Base-by-base conservation (phyloP, 2,113 vertebrate species). In the Myotis yumanensis region DNA sequence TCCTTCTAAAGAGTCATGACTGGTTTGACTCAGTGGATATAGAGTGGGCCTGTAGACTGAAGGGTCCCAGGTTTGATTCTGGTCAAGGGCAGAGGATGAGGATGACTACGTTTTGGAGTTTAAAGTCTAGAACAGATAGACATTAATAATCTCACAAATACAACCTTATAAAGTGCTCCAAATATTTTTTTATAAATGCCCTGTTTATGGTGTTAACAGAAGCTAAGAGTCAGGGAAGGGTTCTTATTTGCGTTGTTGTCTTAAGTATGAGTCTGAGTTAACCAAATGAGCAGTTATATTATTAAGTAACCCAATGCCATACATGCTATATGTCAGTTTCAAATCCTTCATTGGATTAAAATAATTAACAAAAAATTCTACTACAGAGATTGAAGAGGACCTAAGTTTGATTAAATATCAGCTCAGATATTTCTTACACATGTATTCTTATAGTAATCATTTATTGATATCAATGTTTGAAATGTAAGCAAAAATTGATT, bases 351-450 rank as follows among this genome's bases (percentile, higher is more conserved):
- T 87, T 30, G 15, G 4, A 66, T 15, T 86, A 10, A 92, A 97
- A 95, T 75, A 80, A 90, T 72, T 22, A 96, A 77, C 46, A 91
- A 84, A 84, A 95, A 86, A 18, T 94, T 0, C 2, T 93, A 68
- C 64, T 46, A 59, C 0, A 20, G 14, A 1, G 69, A 71, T 9
- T 52, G 35, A 95, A 85, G 88, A 86, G 89, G 85, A 43, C 22
- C 95, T 46, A 68, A 68, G 0, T 85, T 84, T 91, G 25, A 94
- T 72, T 37, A 90, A 94, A 88, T 73, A 30, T 72, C 91, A 83
- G 0, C 32, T 90, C 16, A 90, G 11, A 35, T 51, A 22, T 0
- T 62, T 76, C 3, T 84, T 89, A 75, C 5, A 7, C 10, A 57
- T 6, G 80, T 4, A 52, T 79, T 71, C 30, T 88, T 72, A 90